Evolutionary conservation across 2,113 vertebrate species (phyloP), one percentile per base, ranked within the genome.

Genomic region (Poicephalus meyeri): DNA sequence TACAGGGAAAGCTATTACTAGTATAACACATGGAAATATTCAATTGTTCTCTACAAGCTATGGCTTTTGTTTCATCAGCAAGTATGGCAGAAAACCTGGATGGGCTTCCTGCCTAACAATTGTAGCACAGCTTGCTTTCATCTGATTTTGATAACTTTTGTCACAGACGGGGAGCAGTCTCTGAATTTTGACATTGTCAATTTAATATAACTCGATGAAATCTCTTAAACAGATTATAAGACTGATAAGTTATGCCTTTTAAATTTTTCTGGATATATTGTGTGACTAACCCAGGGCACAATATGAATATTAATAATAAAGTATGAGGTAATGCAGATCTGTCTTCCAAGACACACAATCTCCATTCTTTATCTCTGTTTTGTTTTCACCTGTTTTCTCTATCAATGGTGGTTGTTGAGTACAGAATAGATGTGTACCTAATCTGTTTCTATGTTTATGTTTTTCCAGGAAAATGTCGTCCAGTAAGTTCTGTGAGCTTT

Each of bases 51-150:
- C 89, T 73, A 70, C 81, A 83, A 89, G 68, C 23, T 73, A n/a
- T 39, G 77, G n/a, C 66, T 88, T 93, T 58, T 89, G 65, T 96
- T 93, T 94, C 85, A 86, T 88, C 85, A 88, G 93, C 74, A 88
- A 93, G 50, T 55, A 60, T 73, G 93, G 91, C 88, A 95, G 72
- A 80, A 94, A 96, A 78, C 58, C 64, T 76, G 58, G 41, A 69
- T 78, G 63, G 52, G 74, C 56, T 96, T 93, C 61, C 74, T 86
- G 72, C 71, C 71, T 89, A 74, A 80, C 80, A 88, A 53, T 50
- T 69, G 55, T 81, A 87, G 42, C 81, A 69, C 31, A 83, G 81
- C 31, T 81, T 91, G 14, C 63, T 91, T 91, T 90, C 71, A 88
- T 88, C 74, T 60, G 71, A 70, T 93, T 93, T 86, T 80, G 79